Conservation (phyloP, 2,888 invertebrate genomes). For the Pollenia labialis region DNA sequence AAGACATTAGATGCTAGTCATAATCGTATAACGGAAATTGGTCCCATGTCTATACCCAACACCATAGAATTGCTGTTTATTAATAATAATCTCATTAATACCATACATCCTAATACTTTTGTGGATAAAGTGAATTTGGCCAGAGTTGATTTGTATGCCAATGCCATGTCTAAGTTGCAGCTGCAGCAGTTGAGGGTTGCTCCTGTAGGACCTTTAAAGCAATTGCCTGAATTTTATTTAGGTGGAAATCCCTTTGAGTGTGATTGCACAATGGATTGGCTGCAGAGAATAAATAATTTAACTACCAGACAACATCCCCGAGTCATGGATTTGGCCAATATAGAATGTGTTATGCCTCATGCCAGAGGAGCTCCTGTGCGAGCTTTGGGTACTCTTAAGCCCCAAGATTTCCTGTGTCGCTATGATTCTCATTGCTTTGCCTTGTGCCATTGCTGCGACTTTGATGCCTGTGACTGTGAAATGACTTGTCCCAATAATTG, state of each 20-base stretch:
- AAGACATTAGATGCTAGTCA: conserved; percentile 96
- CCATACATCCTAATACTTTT: conserved; percentile 93
- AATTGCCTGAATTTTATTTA: conserved; percentile 94
- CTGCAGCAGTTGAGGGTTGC: conserved; percentile 91
- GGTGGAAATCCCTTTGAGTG: conserved; percentile 97
- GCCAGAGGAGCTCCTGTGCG: conserved; percentile 92
- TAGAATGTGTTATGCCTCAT: conserved; percentile 94
- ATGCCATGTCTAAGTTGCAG: conserved; percentile 92
- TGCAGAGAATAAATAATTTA: conserved; percentile 94
- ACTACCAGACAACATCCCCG: conserved; percentile 93
- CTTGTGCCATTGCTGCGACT: conserved; percentile 97
- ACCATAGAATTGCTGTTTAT: conserved; percentile 94
- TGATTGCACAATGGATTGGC: conserved; percentile 98
- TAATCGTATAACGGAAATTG: conserved; percentile 93
- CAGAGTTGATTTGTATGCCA: conserved; percentile 95
- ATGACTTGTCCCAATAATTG: conserved; percentile 98
- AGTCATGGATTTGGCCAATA: conserved; percentile 95
- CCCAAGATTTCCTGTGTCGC: conserved; percentile 95
- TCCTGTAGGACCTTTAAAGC: conserved; percentile 87
- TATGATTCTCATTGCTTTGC: conserved; percentile 98
- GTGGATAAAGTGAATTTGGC: conserved; percentile 93
- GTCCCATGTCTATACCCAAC: conserved; percentile 93
- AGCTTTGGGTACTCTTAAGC: conserved; percentile 90
- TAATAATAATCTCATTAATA: conserved; percentile 93
- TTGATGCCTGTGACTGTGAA: conserved; percentile 98